phyloP scores from a whole-genome alignment of 37 sponge, comb jelly and placozoan species.

The Hexactinellida sp. region DNA sequence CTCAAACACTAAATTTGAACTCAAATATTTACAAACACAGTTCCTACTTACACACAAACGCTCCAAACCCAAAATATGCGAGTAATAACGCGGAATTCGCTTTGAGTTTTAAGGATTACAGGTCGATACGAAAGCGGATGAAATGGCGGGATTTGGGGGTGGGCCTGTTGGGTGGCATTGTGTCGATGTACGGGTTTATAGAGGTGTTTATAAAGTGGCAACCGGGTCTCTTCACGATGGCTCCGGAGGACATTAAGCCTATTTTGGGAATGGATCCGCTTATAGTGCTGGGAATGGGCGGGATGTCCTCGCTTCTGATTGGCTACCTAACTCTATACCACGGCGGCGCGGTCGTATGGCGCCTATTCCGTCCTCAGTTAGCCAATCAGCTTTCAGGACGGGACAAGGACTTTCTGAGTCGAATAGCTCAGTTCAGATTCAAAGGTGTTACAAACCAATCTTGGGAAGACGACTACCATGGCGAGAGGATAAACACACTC shows the following conservation, averaged over 20 bases:
- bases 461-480: slow-evolving; percentile 95
- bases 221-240: slow-evolving; percentile 52
- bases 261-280: slow-evolving; percentile 31
- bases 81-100: neutral
- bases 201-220: slow-evolving; percentile 31
- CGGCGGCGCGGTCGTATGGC: neutral
- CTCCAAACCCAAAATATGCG: too few species aligned
- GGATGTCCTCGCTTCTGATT: neutral
- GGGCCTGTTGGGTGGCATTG: slow-evolving; percentile 50
- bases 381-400: slow-evolving; percentile 26
- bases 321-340: neutral
- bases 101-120: slow-evolving; percentile 71
- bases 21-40: too few species aligned
- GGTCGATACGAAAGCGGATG: slow-evolving; percentile 43
- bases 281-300: neutral
- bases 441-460: slow-evolving; percentile 24
- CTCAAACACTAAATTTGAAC: too few species aligned
- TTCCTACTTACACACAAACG: too few species aligned
- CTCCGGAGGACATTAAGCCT: slow-evolving; percentile 55
- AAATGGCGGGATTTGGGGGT: slow-evolving; percentile 42
- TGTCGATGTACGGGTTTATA: slow-evolving; percentile 38
- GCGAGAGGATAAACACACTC: slow-evolving; percentile 68
- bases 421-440: slow-evolving; percentile 50
- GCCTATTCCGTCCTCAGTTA: neutral
- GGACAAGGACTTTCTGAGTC: slow-evolving; percentile 53